Conservation (phyloP, 2,888 invertebrate species). For the Timandra comae region DNA sequence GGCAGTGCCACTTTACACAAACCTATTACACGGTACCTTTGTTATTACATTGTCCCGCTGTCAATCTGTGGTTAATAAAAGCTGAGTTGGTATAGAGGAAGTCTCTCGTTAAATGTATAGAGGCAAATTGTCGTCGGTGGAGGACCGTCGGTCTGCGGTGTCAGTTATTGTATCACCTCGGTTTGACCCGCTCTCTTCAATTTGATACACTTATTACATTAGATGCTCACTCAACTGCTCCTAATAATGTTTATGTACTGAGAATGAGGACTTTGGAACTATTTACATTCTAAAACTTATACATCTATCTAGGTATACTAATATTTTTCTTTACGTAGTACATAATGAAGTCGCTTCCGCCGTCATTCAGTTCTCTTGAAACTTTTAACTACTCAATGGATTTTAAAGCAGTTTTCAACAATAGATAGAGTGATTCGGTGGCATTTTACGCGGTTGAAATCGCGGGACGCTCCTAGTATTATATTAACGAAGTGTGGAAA, state of each 20-base stretch:
- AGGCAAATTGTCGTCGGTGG: conserved; percentile 43
- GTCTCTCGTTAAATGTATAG: conserved; percentile 50
- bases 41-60: conserved; percentile 13
- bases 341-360: not conserved
- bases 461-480: too few species aligned
- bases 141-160: conserved; percentile 18
- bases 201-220: too few species aligned
- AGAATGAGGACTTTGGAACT: too few species aligned
- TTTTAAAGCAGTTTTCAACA: not conserved
- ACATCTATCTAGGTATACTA: too few species aligned
- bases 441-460: too few species aligned
- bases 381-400: not conserved
- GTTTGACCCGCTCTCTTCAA: conserved; percentile 4
- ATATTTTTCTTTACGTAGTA: not conserved
- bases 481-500: too few species aligned
- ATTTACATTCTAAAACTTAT: too few species aligned
- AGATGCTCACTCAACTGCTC: too few species aligned
- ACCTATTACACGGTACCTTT: not conserved
- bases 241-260: too few species aligned
- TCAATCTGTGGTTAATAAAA: conserved; percentile 22
- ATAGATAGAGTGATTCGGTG: too few species aligned
- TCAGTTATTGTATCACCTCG: conserved; percentile 24
- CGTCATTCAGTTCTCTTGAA: not conserved
- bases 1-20: too few species aligned
- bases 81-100: conserved; percentile 36